phyloP scores from a whole-genome alignment of 2,113 vertebrate species.

The Elanoides forficatus region DNA sequence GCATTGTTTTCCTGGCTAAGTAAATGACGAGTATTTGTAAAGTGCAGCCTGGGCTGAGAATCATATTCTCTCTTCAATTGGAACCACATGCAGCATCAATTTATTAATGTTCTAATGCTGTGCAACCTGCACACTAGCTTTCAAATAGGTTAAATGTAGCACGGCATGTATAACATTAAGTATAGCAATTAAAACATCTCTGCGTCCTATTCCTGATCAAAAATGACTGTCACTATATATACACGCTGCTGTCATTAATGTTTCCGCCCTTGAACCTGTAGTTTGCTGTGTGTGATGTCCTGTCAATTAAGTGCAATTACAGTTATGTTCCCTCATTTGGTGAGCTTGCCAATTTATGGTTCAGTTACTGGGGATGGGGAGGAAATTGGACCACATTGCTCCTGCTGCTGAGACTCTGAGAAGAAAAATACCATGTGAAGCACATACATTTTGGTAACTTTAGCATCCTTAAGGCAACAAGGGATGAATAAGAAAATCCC shows the following conservation, averaged over 20 bases:
- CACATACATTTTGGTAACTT: neutral
- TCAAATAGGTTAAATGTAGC: constrained; percentile 38
- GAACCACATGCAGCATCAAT: neutral
- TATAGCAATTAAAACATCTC: neutral
- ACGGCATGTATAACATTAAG: neutral
- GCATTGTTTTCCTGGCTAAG: neutral
- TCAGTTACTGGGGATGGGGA: neutral
- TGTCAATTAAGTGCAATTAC: constrained; percentile 21
- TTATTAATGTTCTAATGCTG: neutral
- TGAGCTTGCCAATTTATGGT: neutral
- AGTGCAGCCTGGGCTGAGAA: neutral
- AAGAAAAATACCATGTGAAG: neutral
- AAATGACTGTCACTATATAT: neutral
- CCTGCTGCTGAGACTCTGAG: neutral
- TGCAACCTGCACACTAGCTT: neutral
- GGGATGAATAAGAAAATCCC: neutral
- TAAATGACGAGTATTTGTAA: neutral
- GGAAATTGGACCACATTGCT: neutral
- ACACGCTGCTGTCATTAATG: neutral
- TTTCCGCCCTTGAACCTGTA: neutral
- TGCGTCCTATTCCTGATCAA: neutral
- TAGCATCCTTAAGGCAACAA: neutral
- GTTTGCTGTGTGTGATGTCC: neutral
- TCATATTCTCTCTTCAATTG: neutral
- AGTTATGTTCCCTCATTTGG: neutral